Percentiles rank a stretch among this genome's conserved stretches.
Evolutionary conservation across 2,888 invertebrate genomes (phyloP).

Genomic region (Epistrophe eligans): DNA sequence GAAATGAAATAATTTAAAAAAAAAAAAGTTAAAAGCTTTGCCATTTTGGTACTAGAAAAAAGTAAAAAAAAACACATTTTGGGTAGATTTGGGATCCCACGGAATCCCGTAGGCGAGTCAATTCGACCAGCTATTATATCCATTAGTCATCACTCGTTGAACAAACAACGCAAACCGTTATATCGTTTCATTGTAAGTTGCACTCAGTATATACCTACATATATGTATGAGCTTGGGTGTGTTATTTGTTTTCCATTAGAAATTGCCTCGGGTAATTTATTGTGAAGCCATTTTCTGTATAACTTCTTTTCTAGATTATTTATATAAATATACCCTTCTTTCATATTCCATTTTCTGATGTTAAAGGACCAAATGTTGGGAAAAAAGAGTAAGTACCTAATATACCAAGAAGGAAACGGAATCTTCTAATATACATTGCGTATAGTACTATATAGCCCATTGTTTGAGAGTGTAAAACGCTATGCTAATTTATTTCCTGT

Average conservation of each 20-base stretch:
- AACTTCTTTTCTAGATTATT: not conserved
- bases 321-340: not conserved
- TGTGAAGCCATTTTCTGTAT: constrained; percentile 10
- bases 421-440: constrained; percentile 12
- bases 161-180: not conserved
- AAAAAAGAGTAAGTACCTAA: not conserved
- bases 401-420: not conserved
- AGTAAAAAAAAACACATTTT: too few relatives aligned
- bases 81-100: too few relatives aligned
- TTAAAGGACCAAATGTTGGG: not conserved
- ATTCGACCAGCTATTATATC: not conserved
- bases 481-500: constrained; percentile 71
- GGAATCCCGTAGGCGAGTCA: too few relatives aligned
- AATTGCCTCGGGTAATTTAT: not conserved
- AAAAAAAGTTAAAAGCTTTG: too few relatives aligned
- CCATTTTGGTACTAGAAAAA: too few relatives aligned
- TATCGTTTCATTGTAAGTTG: not conserved
- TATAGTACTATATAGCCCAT: constrained; percentile 23
- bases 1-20: too few relatives aligned
- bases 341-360: not conserved
- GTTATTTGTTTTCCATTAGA: constrained; percentile 36
- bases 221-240: not conserved
- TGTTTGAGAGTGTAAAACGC: constrained; percentile 58
- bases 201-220: not conserved
- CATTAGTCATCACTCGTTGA: constrained; percentile 1